Base-by-base conservation (phyloP, 1,140 invertebrate genomes). In the Leguminivora glycinivorella region DNA sequence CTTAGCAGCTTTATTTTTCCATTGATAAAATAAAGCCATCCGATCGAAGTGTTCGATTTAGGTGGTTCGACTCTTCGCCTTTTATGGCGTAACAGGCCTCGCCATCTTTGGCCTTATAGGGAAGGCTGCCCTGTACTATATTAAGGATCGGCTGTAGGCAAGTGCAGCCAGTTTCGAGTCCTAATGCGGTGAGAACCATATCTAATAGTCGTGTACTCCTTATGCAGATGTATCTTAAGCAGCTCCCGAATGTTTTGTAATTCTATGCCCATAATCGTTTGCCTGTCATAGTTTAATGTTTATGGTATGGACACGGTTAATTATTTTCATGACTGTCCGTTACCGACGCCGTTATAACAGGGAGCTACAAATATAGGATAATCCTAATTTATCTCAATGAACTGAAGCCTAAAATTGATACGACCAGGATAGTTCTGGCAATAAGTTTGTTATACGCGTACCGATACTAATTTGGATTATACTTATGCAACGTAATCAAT, bases 1-100 rank as follows among this genome's bases (percentile, higher is more conserved):
- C 58, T 31, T 17, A 17, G 58, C 58, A 17, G 25, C 12, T 63
- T 63, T 63, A 17, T 17, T 34, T 29, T 63, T 29, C 24, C 26
- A 63, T 34, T 63, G 58, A 63, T 63, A 29, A 63, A 63, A 63
- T 63, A 29, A 29, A 63, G 58, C 26, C 58, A 29, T 29, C 24
- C 12, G 5, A 56, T 56, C 25, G 58, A 29, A 4, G 26, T 63
- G 25, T 29, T 63, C 14, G 58, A 31, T 63, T 63, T 63, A 63
- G 25, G 58, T 63, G 58, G 19, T 14, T 60, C 25, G 12, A 24
- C 56, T 63, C n/a, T 63, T 63, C 58, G 12, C 58, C 58, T 17
- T 63, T 17, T 34, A 63, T 63, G 58, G 58, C 14, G 58, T 63
- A 29, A 29, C 25, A 26, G 58, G 58, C 26, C 1, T 63, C 29